Evolutionary conservation across 2,113 vertebrate genomes (phyloP).

Genomic region (Physeter macrocephalus): DNA sequence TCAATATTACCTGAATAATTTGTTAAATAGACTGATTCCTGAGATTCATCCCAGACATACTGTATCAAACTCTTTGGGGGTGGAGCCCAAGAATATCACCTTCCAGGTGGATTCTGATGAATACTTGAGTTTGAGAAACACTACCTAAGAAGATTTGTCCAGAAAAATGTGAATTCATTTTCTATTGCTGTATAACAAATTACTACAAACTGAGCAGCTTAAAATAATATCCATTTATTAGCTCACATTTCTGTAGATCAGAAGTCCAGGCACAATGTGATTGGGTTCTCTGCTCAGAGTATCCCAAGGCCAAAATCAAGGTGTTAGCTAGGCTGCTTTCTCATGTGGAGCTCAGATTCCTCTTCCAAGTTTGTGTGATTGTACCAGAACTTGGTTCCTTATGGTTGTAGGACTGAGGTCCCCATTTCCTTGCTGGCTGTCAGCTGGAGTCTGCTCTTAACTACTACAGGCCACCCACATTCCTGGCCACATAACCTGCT

Average conservation of each 20-base stretch:
- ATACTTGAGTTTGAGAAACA: background rate
- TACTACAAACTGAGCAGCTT: background rate
- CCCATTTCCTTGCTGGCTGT: background rate
- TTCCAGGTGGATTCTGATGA: background rate
- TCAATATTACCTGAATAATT: background rate
- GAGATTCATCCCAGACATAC: background rate
- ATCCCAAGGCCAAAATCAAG: background rate
- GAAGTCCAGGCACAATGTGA: background rate
- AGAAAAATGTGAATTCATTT: background rate
- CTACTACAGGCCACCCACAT: background rate
- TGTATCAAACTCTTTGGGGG: background rate
- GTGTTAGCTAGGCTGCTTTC: background rate
- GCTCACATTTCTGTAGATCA: background rate
- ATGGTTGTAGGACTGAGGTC: background rate
- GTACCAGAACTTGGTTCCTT: background rate
- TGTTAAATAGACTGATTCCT: background rate
- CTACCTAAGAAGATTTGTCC: background rate
- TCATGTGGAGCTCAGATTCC: background rate
- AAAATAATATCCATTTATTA: background rate
- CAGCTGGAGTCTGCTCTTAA: background rate
- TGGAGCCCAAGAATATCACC: background rate
- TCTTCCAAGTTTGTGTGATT: background rate
- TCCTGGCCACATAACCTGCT: background rate
- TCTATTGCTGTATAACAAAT: background rate
- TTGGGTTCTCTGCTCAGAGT: background rate